Evolutionary conservation across 2,888 invertebrate species (phyloP).

Genomic region (Spilosoma lubricipeda): DNA sequence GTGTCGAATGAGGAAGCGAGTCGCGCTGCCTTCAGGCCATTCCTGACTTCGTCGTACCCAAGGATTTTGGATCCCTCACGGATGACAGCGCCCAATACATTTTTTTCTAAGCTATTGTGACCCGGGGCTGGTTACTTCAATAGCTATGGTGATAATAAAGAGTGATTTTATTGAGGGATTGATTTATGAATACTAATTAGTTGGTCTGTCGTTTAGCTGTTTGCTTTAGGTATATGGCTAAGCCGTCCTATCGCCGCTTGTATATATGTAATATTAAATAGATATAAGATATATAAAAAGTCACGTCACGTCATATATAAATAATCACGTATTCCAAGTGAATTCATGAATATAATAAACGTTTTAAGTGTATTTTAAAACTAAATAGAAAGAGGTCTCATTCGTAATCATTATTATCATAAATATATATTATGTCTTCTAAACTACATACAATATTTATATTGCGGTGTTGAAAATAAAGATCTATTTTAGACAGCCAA

Average conservation of each 20-base stretch:
- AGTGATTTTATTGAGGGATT: constrained; percentile 72
- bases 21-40: constrained; percentile 76
- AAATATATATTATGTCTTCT: too few species aligned
- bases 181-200: constrained; percentile 43
- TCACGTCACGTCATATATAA: too few species aligned
- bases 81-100: constrained; percentile 77
- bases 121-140: constrained; percentile 73
- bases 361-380: not conserved
- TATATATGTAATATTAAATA: not conserved
- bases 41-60: constrained; percentile 74
- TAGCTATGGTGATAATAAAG: constrained; percentile 66
- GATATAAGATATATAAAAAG: too few species aligned
- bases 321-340: not conserved
- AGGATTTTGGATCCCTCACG: constrained; percentile 74
- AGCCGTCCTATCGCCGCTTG: not conserved
- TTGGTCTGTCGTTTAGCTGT: not conserved
- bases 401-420: too few species aligned
- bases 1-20: constrained; percentile 63
- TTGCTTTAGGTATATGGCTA: not conserved
- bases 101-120: constrained; percentile 83
- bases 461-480: too few species aligned
- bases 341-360: not conserved
- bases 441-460: too few species aligned
- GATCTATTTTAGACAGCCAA: too few species aligned
- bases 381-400: too few species aligned